Percentiles rank a stretch among this genome's conserved stretches.
These are phyloP conservation scores for Ips typographus DNA, from an alignment of 1,140 invertebrate genomes.

Conservation along the genomic window DNA sequence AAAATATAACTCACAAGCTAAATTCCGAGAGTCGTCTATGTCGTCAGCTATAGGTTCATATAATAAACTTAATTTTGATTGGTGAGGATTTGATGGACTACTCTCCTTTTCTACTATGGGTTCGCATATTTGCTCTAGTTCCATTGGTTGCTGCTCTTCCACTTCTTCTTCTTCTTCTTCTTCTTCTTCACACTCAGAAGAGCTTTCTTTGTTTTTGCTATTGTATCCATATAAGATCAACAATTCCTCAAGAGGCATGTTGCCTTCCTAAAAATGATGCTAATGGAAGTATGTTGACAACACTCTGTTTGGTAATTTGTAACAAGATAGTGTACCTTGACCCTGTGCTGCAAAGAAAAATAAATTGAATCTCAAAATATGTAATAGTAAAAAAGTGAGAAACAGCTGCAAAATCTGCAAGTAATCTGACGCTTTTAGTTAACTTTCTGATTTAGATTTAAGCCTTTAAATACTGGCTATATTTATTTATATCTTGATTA, in stretches of 20 bases:
- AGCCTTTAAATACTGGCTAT: too few relatives aligned
- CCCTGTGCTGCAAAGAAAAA: too few relatives aligned
- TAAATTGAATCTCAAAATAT: too few relatives aligned
- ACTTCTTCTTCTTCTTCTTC: constrained; percentile 45
- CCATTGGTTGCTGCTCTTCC: constrained; percentile 36
- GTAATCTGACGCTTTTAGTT: too few relatives aligned
- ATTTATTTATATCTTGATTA: too few relatives aligned
- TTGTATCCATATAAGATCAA: constrained; percentile 83
- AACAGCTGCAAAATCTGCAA: too few relatives aligned
- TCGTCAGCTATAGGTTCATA: constrained; percentile 49
- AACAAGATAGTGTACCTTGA: too few relatives aligned
- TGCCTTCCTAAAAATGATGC: constrained; percentile 60
- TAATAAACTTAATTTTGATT: constrained; percentile 46
- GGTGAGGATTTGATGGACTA: constrained; percentile 41
- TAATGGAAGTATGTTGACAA: too few relatives aligned
- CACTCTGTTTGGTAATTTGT: too few relatives aligned
- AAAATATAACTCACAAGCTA: constrained; percentile 50
- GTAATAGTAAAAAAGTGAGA: too few relatives aligned
- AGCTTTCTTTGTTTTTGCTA: constrained; percentile 49
- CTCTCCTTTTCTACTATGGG: constrained; percentile 41
- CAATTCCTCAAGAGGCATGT: constrained; percentile 93
- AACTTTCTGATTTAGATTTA: too few relatives aligned
- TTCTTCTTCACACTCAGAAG: constrained; percentile 49
- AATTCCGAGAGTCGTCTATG: constrained; percentile 46
- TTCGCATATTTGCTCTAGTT: constrained; percentile 29